phyloP scores from a whole-genome alignment of 2,113 vertebrate genomes.

The Cephalopterus ornatus region DNA sequence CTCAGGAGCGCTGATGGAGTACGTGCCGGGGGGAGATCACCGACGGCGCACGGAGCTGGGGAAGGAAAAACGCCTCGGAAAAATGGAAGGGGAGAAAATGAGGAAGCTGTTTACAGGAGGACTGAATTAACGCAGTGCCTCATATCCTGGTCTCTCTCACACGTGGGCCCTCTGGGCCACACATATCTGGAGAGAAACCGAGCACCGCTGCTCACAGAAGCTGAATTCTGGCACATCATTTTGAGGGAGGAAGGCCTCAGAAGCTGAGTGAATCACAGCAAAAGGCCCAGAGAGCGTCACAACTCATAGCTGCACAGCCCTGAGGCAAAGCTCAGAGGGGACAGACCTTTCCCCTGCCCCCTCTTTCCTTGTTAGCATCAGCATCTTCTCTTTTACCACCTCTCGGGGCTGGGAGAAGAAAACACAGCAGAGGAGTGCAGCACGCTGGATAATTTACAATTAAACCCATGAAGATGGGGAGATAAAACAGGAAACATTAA shows the following conservation, averaged over 20 bases:
- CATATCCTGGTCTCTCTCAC: background rate
- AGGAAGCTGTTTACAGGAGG: background rate
- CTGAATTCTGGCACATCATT: background rate
- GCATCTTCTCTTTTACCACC: background rate
- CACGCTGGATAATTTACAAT: background rate
- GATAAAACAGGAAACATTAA: background rate
- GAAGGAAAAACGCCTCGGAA: background rate
- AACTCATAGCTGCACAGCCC: background rate
- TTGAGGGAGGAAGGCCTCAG: background rate
- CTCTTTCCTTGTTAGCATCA: background rate
- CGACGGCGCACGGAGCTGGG: background rate
- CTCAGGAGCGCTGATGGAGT: slow-evolving; percentile 40
- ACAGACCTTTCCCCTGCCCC: background rate
- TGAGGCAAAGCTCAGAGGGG: background rate
- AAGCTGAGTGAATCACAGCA: background rate
- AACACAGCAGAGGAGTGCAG: background rate
- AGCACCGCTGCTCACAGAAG: background rate
- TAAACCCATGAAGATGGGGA: background rate
- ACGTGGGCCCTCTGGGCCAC: background rate
- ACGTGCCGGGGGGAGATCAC: slow-evolving; percentile 17
- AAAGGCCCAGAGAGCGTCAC: background rate
- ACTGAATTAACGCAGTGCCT: background rate
- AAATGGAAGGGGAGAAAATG: background rate
- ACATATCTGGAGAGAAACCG: background rate
- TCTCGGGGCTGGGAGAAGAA: background rate